These are phyloP conservation scores for Myotis planiceps DNA, from an alignment of 2,797 vertebrate genomes.

Conservation along the genomic window DNA sequence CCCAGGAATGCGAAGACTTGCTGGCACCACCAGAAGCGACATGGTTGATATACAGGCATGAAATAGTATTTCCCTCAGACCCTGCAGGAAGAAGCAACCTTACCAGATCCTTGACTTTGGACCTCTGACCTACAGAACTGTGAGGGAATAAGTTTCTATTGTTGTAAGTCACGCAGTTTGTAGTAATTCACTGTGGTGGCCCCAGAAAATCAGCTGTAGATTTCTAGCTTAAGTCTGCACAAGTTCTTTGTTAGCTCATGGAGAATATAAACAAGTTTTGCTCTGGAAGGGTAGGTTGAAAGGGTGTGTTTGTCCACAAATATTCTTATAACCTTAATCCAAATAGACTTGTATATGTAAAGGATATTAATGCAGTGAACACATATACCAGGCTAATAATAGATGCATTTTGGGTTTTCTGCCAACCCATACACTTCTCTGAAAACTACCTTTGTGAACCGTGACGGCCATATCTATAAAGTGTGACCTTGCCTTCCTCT, in stretches of 20 bases:
- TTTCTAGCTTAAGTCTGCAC: not conserved
- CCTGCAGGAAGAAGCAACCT: not conserved
- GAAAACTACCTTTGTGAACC: not conserved
- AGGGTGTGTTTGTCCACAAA: not conserved
- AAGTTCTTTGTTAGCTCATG: not conserved
- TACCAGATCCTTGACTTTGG: not conserved
- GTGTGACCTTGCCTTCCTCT: not conserved
- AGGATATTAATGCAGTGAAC: not conserved
- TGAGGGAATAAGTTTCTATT: not conserved
- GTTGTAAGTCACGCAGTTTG: not conserved
- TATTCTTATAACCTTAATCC: not conserved
- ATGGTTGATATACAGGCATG: not conserved
- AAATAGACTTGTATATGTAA: not conserved
- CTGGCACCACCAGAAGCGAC: not conserved
- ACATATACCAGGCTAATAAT: not conserved
- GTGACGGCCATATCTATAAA: not conserved
- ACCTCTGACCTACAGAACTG: not conserved
- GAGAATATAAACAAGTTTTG: not conserved
- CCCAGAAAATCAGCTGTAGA: not conserved
- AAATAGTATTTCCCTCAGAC: not conserved
- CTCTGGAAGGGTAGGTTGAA: not conserved
- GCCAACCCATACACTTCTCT: not conserved
- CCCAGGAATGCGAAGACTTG: not conserved
- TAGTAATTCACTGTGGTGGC: not conserved
- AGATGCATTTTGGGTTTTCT: not conserved